Conservation (phyloP, 2,113 vertebrate genomes). For the Stegostoma tigrinum region DNA sequence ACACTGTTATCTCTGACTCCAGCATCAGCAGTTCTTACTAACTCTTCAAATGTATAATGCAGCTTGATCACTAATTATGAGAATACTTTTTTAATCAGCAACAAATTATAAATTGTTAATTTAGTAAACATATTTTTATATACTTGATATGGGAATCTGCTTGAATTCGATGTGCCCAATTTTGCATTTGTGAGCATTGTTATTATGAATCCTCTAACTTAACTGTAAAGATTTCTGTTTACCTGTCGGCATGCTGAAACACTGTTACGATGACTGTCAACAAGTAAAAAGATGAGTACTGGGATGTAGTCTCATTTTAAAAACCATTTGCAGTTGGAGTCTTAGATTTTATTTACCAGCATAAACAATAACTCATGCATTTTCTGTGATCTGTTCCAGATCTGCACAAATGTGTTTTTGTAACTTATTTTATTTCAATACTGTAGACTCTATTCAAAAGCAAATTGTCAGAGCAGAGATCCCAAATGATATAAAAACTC, state of each 20-base stretch:
- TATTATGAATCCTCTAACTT: not conserved
- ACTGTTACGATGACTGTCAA: not conserved
- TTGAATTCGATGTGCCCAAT: not conserved
- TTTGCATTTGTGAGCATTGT: not conserved
- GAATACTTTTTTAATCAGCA: too few relatives aligned
- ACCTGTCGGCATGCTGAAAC: not conserved
- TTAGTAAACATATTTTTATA: not conserved
- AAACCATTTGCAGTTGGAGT: not conserved
- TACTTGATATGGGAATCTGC: not conserved
- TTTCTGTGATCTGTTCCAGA: not conserved
- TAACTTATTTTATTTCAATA: not conserved
- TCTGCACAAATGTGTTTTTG: slow-evolving; percentile 5
- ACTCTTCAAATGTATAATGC: not conserved
- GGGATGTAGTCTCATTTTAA: not conserved
- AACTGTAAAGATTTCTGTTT: not conserved
- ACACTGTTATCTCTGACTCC: too few relatives aligned
- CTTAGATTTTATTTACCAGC: not conserved
- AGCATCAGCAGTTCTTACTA: too few relatives aligned
- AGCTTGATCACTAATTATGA: not conserved
- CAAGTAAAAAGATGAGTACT: not conserved
- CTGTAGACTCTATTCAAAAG: not conserved
- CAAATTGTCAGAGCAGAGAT: not conserved
- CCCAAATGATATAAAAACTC: not conserved
- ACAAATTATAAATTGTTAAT: not conserved
- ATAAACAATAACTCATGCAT: not conserved